Evolutionary conservation across 2,888 invertebrate genomes (phyloP), one percentile per base, ranked within the genome.

Genomic region (Imbricaverruca yamaguchii): DNA sequence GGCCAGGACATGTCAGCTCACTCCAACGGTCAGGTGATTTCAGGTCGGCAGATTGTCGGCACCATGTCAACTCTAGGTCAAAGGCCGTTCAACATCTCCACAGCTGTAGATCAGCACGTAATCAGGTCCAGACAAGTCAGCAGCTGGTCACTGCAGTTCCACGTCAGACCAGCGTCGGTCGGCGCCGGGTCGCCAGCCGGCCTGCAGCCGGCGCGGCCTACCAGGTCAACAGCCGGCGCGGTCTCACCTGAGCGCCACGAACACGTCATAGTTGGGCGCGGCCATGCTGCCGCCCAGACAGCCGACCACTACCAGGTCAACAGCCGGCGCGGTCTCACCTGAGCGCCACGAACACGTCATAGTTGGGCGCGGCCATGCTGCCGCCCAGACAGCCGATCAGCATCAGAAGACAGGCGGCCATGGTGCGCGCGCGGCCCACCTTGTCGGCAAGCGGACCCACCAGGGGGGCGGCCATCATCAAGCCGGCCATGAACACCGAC

Each of bases 231-330:
- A 39, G 39, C 39, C 39, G 39, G 4, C 39, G 39, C 4, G 39
- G 39, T 39, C 74, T 55, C 53, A 74, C 74, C 74, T 53, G 55
- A 74, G 74, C 10, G 55, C 2, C 53, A 74, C 55, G 55, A 74
- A 74, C 11, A 74, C 21, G 21, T 74, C 74, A 21, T 55, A n/a
- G 21, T 53, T 53, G 55, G 74, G 74, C 21, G 74, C 74, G 53
- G 74, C 74, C 74, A 74, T 74, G 55, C 74, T 74, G 74, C 74
- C 74, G 10, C 74, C 74, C 21, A 55, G 55, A 21, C 74, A 74
- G 74, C 18, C 74, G 8, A 55, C 7, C 74, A 74, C 53, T 55
- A 21, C 55, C 55, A 74, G 74, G 23, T 39, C 23, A 23, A 18
- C 55, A 74, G 55, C 13, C 13, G 55, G 25, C 53, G 39, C 4